Conservation (phyloP, 2,888 invertebrate genomes). For the Scrobipalpa costella region DNA sequence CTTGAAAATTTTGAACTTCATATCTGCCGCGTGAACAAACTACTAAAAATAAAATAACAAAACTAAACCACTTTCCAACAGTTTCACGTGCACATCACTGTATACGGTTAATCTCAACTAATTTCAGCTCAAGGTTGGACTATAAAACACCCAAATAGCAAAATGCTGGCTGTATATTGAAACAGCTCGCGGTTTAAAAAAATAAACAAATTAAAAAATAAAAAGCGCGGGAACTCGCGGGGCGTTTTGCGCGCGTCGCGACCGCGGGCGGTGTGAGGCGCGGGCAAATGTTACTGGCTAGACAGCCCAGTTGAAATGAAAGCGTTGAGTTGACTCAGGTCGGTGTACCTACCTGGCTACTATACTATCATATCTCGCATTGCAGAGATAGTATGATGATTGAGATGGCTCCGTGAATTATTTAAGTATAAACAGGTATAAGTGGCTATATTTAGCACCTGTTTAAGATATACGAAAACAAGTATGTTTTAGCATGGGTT, state of each 20-base stretch:
- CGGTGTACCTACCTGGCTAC: not conserved
- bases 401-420: conserved; percentile 4
- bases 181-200: conserved; percentile 26
- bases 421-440: not conserved
- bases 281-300: not conserved
- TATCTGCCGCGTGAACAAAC: conserved; percentile 33
- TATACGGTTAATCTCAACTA: conserved; percentile 39
- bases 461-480: not conserved
- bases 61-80: conserved; percentile 47
- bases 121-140: conserved; percentile 44
- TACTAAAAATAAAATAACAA: conserved; percentile 37
- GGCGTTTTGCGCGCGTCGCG: conserved; percentile 37
- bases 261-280: conserved; percentile 31
- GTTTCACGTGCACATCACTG: conserved; percentile 32
- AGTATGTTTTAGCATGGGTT: no score
- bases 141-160: conserved; percentile 45
- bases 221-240: conserved; percentile 24
- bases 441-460: not conserved
- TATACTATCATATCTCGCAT: not conserved
- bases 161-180: conserved; percentile 29
- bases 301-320: conserved; percentile 13
- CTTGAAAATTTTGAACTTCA: conserved; percentile 76
- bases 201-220: conserved; percentile 19
- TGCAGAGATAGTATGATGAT: conserved; percentile 5
- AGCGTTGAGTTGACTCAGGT: conserved; percentile 14